Base-by-base conservation (phyloP, 2,888 invertebrate genomes). In the Hydropsyche betteni region DNA sequence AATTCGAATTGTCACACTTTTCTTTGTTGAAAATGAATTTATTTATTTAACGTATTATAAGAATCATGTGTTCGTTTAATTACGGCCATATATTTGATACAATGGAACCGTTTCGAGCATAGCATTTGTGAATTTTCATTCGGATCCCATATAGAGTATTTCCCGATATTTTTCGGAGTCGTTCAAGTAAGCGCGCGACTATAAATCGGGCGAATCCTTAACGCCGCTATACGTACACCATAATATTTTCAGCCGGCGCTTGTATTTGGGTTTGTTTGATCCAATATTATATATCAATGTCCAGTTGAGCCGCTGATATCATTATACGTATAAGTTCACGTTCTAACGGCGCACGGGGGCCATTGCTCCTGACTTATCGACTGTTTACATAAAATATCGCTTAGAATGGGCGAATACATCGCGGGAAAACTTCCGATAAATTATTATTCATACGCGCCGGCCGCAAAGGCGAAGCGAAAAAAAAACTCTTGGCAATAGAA, bases 221-320 rank as follows among this genome's bases (percentile, higher is more conserved):
- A 44, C 44, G 44, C 44, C 10, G 44, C 44, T 44, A 10, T 44
- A 44, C 44, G 10, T 10, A 44, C 44, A 44, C 44, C 44, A 44
- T 10, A 44, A 44, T 33, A 24, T 64, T 64, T 34, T 12, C 12
- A 24, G 64, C 8, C 64, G 5, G 12, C 64, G 34, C 10, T n/a
- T 38, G 14, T 36, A 34, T 70, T 53, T 8, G 33, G 52, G 6
- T 51, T 53, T 70, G 70, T 83, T 82, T 87, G 87, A 87, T 86
- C 87, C 87, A 85, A 84, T 85, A 85, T 86, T 86, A 88, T 88
- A 87, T 87, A 87, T 88, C 87, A 88, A 87, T 86, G 87, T 88
- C 87, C 78, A 69, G 75, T 58, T 58, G 76, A 74, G 69, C 69
- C 76, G 52, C 61, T 52, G 44, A 74, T 68, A 53, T 73, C 75